Percentiles rank a stretch among this genome's conserved stretches.
Conservation (phyloP, 1,140 invertebrate species). For the Cydia amplana region DNA sequence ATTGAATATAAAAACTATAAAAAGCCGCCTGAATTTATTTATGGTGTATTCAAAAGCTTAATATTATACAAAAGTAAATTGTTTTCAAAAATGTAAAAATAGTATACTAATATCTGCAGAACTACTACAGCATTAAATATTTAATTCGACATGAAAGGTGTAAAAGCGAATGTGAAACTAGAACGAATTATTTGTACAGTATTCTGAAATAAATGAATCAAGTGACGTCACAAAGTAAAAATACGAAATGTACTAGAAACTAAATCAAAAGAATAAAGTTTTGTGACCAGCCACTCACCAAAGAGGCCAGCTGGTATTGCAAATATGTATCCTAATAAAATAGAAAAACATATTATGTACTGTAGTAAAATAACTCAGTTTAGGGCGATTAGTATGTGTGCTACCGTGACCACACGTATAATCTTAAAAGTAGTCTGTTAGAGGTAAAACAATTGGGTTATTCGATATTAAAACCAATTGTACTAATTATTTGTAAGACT, state of each 20-base stretch:
- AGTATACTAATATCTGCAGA: neutral
- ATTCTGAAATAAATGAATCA: constrained; percentile 41
- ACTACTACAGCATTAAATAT: constrained; percentile 12
- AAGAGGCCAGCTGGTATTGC: constrained; percentile 75
- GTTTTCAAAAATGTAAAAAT: neutral
- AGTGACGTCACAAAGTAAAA: constrained; percentile 37
- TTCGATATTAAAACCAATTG: neutral
- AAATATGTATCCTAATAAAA: constrained; percentile 76
- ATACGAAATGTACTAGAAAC: constrained; percentile 44
- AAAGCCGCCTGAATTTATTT: constrained; percentile 4
- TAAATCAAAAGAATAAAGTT: constrained; percentile 44
- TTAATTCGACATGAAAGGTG: neutral
- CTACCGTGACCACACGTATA: constrained; percentile 32
- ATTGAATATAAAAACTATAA: constrained; percentile 19
- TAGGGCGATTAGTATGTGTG: constrained; percentile 42
- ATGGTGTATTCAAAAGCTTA: constrained; percentile 11
- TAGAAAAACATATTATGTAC: constrained; percentile 65
- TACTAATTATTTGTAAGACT: neutral
- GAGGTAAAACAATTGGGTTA: neutral
- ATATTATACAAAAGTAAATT: constrained; percentile 4
- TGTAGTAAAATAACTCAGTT: constrained; percentile 33
- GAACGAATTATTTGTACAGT: constrained; percentile 34
- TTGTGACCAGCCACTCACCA: constrained; percentile 68
- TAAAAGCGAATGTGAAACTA: constrained; percentile 18
- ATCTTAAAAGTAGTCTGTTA: constrained; percentile 11